These are phyloP conservation scores for Cheilosia scutellata DNA, from an alignment of 2,888 invertebrate species.

Conservation along the genomic window DNA sequence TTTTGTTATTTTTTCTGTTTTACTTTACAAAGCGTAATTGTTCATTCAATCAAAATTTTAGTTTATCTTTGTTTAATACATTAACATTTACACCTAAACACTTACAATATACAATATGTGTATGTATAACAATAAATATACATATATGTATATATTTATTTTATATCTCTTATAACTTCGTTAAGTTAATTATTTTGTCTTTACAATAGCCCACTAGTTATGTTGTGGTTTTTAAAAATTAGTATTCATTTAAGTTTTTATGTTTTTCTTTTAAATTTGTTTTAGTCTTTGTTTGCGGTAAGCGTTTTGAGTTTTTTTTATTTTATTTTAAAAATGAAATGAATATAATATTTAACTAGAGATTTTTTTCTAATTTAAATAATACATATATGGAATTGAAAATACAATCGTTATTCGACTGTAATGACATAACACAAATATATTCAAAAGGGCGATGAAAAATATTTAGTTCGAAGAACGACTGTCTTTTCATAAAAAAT, in stretches of 20 bases:
- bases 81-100: slow-evolving; percentile 64
- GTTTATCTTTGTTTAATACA: slow-evolving; percentile 25
- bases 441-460: no score
- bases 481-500: no score
- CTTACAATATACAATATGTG: slow-evolving; percentile 57
- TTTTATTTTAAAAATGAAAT: slow-evolving; percentile 61
- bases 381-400: background rate
- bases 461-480: no score
- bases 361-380: slow-evolving; percentile 15
- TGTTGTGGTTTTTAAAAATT: slow-evolving; percentile 28
- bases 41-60: slow-evolving; percentile 27
- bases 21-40: slow-evolving; percentile 57
- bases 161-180: slow-evolving; percentile 17
- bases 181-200: slow-evolving; percentile 31
- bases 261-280: slow-evolving; percentile 45
- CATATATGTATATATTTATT: slow-evolving; percentile 25
- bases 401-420: no score
- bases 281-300: slow-evolving; percentile 83
- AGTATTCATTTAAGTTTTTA: slow-evolving; percentile 15
- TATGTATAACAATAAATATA: slow-evolving; percentile 68
- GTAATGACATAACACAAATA: no score
- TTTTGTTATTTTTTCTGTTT: slow-evolving; percentile 15
- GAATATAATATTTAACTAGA: slow-evolving; percentile 29
- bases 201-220: slow-evolving; percentile 48
- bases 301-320: slow-evolving; percentile 79